phyloP scores from a whole-genome alignment of 2,888 invertebrate species.

The Euzophera pinguis region DNA sequence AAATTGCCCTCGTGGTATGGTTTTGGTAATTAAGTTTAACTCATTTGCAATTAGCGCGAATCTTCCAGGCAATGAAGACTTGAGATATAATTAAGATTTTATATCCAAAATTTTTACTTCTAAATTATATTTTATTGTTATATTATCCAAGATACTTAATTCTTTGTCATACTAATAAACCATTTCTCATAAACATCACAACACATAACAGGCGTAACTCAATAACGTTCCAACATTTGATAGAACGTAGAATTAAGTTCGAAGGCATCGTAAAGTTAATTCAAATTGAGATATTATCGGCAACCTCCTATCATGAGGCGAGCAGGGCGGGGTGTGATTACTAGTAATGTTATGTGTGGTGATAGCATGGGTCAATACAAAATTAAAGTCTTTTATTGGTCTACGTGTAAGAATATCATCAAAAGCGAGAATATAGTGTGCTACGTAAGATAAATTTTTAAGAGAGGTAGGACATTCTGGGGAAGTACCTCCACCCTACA shows the following conservation, averaged over 20 bases:
- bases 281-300: conserved; percentile 30
- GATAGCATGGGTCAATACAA: conserved; percentile 15
- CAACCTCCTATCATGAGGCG: conserved; percentile 14
- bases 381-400: neutral
- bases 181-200: neutral
- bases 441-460: neutral
- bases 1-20: too few species aligned
- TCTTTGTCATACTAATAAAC: neutral
- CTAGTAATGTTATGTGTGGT: conserved; percentile 21
- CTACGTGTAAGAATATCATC: neutral
- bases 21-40: too few species aligned
- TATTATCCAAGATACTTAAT: too few species aligned
- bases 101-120: too few species aligned
- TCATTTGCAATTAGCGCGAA: too few species aligned
- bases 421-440: neutral
- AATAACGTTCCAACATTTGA: neutral
- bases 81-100: too few species aligned
- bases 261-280: conserved; percentile 19
- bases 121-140: too few species aligned
- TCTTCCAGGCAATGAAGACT: too few species aligned
- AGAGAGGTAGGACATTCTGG: too few species aligned
- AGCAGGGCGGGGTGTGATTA: conserved; percentile 26
- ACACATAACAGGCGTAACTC: conserved; percentile 5
- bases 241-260: neutral
- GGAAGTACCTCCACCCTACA: too few species aligned